These are phyloP conservation scores for Cylindroiulus punctatus DNA, from an alignment of 2,888 invertebrate genomes.

Conservation along the genomic window DNA sequence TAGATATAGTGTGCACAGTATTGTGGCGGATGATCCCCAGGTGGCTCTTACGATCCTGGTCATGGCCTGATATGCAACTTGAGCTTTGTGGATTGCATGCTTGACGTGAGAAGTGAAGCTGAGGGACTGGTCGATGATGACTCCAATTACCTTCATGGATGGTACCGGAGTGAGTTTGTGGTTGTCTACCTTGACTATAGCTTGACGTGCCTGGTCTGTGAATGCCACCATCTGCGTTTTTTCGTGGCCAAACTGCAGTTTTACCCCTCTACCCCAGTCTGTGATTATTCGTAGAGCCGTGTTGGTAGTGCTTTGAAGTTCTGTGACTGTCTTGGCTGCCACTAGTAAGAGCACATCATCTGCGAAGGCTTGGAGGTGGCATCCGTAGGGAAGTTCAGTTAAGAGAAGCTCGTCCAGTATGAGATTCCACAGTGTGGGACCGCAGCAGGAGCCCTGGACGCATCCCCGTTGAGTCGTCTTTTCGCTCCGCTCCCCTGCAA, in stretches of 20 bases:
- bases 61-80: not conserved
- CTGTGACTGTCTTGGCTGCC: too few relatives aligned
- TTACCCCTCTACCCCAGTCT: not conserved
- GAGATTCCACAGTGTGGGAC: not conserved
- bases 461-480: not conserved
- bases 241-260: not conserved
- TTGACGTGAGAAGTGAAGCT: not conserved
- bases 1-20: not conserved
- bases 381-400: not conserved
- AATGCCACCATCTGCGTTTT: not conserved
- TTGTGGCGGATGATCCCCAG: not conserved
- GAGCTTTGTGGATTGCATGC: not conserved
- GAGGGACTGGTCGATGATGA: not conserved
- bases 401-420: not conserved
- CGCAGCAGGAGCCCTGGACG: not conserved
- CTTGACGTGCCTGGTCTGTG: not conserved
- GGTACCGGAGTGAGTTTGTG: not conserved
- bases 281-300: not conserved
- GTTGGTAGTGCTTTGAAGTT: fast-evolving
- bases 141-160: not conserved
- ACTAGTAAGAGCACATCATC: not conserved
- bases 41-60: not conserved
- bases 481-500: not conserved
- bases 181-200: not conserved
- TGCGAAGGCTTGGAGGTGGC: not conserved